These are phyloP conservation scores for Cephonodes hylas DNA, from an alignment of 2,888 invertebrate genomes.

Conservation along the genomic window DNA sequence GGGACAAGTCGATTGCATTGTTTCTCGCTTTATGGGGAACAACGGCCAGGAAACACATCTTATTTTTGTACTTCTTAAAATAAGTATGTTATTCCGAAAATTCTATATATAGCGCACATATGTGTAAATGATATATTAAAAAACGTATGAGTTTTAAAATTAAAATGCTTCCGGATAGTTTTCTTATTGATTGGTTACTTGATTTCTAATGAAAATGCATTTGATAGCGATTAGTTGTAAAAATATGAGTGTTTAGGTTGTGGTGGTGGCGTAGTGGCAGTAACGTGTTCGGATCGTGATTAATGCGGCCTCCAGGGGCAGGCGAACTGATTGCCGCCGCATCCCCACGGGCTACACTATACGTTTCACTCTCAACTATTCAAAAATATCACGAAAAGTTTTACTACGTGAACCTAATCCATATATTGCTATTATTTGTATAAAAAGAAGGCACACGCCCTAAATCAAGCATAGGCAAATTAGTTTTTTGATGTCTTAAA, in stretches of 20 bases:
- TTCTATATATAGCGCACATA: too few species aligned
- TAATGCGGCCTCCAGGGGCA: constrained; percentile 59
- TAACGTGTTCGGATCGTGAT: constrained; percentile 44
- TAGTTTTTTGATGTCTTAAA: too few species aligned
- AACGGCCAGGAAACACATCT: too few species aligned
- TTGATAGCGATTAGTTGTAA: background rate
- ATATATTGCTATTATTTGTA: background rate
- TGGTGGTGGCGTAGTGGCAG: background rate
- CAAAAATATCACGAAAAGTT: background rate
- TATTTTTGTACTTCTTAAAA: too few species aligned
- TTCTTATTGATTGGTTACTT: too few species aligned
- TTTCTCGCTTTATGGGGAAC: too few species aligned
- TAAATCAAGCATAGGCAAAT: too few species aligned
- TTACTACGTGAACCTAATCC: background rate
- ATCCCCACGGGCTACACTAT: constrained; percentile 19
- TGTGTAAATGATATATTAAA: too few species aligned
- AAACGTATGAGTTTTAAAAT: background rate
- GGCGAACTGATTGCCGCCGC: constrained; percentile 54
- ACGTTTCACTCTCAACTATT: constrained; percentile 3
- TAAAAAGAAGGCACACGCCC: background rate
- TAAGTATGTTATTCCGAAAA: too few species aligned
- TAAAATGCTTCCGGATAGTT: too few species aligned
- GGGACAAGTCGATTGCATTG: too few species aligned
- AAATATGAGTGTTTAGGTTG: background rate
- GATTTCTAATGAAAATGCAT: background rate